Base-by-base conservation (phyloP, 2,888 invertebrate genomes). In the Pyrrhia umbra region DNA sequence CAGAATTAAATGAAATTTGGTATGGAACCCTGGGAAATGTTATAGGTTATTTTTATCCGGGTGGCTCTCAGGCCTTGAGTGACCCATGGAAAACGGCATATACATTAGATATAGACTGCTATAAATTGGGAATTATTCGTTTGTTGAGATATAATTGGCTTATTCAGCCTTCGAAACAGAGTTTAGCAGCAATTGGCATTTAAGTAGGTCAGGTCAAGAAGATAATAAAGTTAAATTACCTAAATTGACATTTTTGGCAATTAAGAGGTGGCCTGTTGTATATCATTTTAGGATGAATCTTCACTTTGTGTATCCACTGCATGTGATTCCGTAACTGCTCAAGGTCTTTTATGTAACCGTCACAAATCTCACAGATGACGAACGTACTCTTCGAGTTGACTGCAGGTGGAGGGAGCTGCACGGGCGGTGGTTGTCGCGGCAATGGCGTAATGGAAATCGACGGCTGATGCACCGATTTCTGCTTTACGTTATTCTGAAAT, bases 291-390 rank as follows among this genome's bases (percentile, higher is more conserved):
- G 98, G 98, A 93, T 98, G 98, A 85, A 98, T 98, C 91, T 98
- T 98, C 79, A 98, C 98, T 96, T 99, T 98, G 91, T 99, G 99
- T 89, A 99, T 98, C 98, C 98, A 99, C 88, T 98, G 98, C 98
- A 99, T 99, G 88, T 99, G 99, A 90, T 98, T 98, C 73, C 99
- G 96, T 71, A 99, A 94, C 88, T 98, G 98, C 85, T 98, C 98
- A 85, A 98, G 95, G 91, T 99, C 99, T 95, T 98, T 98, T 70
- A 99, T 99, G 88, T 98, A 99, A 20, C 98, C 98, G 86, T 99
- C 99, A 92, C 99, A 99, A 73, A 99, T 98, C 95, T 99, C 99
- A 91, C 99, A 99, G 79, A 98, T 98, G 75, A 98, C 98, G 91
- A 98, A 98, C 25, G 97, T 96, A 80, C 96, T 97, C 90, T 98